Base-by-base conservation (phyloP, 2,888 invertebrate species). In the Arenicola marina region DNA sequence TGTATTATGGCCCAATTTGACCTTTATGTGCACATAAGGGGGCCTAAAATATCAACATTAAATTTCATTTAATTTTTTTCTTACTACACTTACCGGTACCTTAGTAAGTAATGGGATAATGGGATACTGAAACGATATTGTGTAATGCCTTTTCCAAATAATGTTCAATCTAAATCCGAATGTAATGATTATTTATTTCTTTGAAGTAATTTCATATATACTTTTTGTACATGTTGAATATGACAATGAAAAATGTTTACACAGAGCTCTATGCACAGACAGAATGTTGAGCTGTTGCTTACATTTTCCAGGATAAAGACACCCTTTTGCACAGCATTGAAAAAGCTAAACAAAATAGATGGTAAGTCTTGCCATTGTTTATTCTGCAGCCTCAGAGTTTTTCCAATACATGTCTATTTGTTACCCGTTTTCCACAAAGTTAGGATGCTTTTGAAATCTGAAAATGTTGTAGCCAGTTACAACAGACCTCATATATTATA, bases 271-370 rank as follows among this genome's bases (percentile, higher is more conserved):
- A n/a, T n/a, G n/a, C n/a, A n/a, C n/a, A n/a, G n/a, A n/a, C n/a
- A n/a, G n/a, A n/a, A n/a, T n/a, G n/a, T n/a, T n/a, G n/a, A n/a
- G n/a, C n/a, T n/a, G n/a, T n/a, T n/a, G n/a, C n/a, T 18, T 56
- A 4, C 18, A 43, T n/a, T 28, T 71, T 87, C 92, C 75, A 88
- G 93, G 75, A 89, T 97, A 57, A 91, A 93, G 81, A 96, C 96
- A 46, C 97, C 97, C 2, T 90, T 92, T 80, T 97, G 96, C 81
- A 89, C 92, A 78, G 94, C 95, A 38, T 85, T 97, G 65, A 87
- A 95, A 62, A 88, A 90, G 76, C 86, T 97, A 26, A 95, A 95
- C 83, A 91, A 92, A 79, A 87, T 95, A 43, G 92, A 93, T 84
- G 94, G 94, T 91, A 58, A 28, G n/a, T 38, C 7, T 38, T 21